A percentile compares a stretch with the other conserved stretches of the same genome.
phyloP scores from a whole-genome alignment of 2,888 invertebrate species.

The Netelia inedita region DNA sequence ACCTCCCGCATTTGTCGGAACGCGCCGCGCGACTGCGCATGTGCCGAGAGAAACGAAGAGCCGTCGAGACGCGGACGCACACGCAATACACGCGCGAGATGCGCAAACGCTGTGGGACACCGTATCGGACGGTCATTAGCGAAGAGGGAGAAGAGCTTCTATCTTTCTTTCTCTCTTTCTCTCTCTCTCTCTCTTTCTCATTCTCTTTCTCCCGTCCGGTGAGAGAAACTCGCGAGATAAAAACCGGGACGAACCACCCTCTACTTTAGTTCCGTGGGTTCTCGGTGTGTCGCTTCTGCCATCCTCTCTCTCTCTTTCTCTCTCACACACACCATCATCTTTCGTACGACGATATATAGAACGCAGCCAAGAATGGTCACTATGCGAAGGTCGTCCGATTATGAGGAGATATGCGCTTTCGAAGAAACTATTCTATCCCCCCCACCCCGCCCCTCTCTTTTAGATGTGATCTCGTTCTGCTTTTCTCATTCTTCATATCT shows the following conservation, averaged over 20 bases:
- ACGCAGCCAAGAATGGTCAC: constrained; percentile 81
- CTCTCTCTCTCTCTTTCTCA: constrained; percentile 21
- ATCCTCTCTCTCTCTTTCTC: constrained; percentile 33
- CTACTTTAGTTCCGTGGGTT: constrained; percentile 72
- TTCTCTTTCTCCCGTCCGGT: not conserved
- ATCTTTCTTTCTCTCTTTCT: constrained; percentile 33
- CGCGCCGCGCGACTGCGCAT: constrained; percentile 43
- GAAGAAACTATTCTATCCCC: constrained; percentile 54
- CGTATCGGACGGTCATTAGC: constrained; percentile 82
- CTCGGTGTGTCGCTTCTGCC: constrained; percentile 40
- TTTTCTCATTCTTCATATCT: constrained; percentile 13
- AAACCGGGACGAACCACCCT: constrained; percentile 79
- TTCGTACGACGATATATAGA: constrained; percentile 27
- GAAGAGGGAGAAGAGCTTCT: constrained; percentile 74
- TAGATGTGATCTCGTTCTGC: not conserved
- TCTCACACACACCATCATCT: not conserved
- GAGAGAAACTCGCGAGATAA: constrained; percentile 77
- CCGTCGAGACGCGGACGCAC: not conserved
- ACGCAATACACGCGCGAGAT: constrained; percentile 22
- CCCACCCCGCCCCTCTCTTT: not conserved
- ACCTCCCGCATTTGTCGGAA: constrained; percentile 68
- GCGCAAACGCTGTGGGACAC: constrained; percentile 71
- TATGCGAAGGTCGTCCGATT: constrained; percentile 84
- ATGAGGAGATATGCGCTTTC: constrained; percentile 75
- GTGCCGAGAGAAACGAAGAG: constrained; percentile 3